Percentiles rank a stretch among this genome's conserved stretches.
These are phyloP conservation scores for Drosophila rellima DNA, from an alignment of 2,888 invertebrate species.

Conservation along the genomic window DNA sequence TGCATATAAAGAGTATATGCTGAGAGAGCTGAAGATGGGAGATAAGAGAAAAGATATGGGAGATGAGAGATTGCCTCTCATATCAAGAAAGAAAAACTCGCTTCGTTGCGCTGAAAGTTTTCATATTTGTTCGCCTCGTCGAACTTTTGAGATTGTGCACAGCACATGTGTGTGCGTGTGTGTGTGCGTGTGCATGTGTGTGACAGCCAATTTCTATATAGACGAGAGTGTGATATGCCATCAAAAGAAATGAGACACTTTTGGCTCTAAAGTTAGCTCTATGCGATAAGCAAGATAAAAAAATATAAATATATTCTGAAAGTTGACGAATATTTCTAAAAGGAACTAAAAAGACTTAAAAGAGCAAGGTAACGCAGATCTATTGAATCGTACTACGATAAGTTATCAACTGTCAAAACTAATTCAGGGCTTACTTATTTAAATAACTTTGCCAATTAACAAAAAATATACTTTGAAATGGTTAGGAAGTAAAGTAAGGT, in stretches of 20 bases:
- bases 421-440: too few relatives aligned
- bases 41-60: conserved; percentile 22
- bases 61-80: conserved; percentile 62
- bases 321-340: conserved; percentile 14
- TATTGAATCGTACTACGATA: not conserved
- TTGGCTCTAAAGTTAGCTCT: conserved; percentile 38
- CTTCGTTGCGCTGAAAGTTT: conserved; percentile 69
- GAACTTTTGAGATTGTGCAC: conserved; percentile 61
- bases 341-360: conserved; percentile 1
- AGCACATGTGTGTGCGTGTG: conserved; percentile 4
- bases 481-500: not conserved
- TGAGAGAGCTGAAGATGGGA: conserved; percentile 44
- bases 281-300: conserved; percentile 41
- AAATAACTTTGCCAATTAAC: too few relatives aligned
- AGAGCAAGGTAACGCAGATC: not conserved
- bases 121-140: conserved; percentile 78
- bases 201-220: conserved; percentile 68
- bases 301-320: conserved; percentile 36
- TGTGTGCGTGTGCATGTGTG: conserved; percentile 17
- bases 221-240: conserved; percentile 61
- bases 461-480: too few relatives aligned
- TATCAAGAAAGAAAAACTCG: conserved; percentile 60
- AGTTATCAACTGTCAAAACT: not conserved
- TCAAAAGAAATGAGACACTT: conserved; percentile 68
- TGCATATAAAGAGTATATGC: conserved; percentile 51